phyloP scores from a whole-genome alignment of 2,113 vertebrate species.

The Camelus dromedarius region DNA sequence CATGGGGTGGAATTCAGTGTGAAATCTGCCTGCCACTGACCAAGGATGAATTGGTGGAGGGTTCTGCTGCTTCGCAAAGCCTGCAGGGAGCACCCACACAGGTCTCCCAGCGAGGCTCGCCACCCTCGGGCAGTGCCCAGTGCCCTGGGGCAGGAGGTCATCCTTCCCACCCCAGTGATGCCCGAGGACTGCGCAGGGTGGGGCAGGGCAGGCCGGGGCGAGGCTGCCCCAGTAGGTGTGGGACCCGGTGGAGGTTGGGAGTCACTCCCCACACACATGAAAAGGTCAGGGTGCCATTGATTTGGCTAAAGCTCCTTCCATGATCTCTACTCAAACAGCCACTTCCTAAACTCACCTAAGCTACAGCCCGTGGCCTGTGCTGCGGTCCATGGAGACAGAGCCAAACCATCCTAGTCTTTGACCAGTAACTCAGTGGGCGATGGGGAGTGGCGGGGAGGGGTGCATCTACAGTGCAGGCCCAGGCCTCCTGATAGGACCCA shows the following conservation, averaged over 20 bases:
- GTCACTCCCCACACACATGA: conserved; percentile 84
- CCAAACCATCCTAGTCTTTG: neutral
- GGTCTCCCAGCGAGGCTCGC: conserved; percentile 68
- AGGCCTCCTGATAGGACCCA: neutral
- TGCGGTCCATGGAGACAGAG: neutral
- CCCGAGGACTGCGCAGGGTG: neutral
- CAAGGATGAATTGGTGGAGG: conserved; percentile 90
- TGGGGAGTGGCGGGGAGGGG: neutral
- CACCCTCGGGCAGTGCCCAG: conserved; percentile 81
- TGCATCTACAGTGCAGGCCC: neutral
- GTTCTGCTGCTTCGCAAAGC: conserved; percentile 85
- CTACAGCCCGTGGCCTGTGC: neutral
- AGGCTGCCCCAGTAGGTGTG: conserved; percentile 84
- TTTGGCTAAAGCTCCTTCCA: neutral
- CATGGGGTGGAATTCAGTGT: conserved; percentile 93
- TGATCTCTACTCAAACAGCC: neutral
- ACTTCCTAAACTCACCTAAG: accelerated
- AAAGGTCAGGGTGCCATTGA: neutral
- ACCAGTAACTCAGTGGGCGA: neutral
- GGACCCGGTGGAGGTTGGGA: conserved; percentile 85
- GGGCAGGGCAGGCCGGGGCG: conserved; percentile 82
- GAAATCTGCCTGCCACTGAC: conserved; percentile 92
- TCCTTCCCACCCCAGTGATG: conserved; percentile 78
- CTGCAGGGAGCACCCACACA: neutral
- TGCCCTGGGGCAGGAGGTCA: conserved; percentile 85